Base-by-base conservation (phyloP, 2,113 vertebrate genomes). In the Bambusicola thoracicus region DNA sequence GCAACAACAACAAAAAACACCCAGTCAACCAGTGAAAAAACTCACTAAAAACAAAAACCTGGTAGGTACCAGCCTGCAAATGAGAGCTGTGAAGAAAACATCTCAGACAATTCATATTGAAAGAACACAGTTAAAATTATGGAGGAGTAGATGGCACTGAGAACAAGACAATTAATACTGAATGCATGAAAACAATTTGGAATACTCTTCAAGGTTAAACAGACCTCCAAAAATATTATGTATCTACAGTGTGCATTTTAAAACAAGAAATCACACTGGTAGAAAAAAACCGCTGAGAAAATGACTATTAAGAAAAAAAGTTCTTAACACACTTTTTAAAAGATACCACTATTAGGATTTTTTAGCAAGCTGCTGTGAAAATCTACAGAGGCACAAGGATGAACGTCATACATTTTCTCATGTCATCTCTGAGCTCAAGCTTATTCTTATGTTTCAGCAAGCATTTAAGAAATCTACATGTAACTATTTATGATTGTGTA, bases 41-140 rank as follows among this genome's bases (percentile, higher is more conserved):
- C 0, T 2, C 4, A 92, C 51, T 13, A 7, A 8, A 4, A 36
- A 48, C 32, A 46, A n/a, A 48, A n/a, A 7, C 3, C 8, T 6
- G 65, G 34, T 9, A 82, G 13, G 14, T 63, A 89, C 8, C 51
- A 53, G 8, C 32, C 24, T 68, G 38, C 53, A 87, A 65, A 11
- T 12, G 6, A 90, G 4, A 62, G 4, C 20, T 34, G 25, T 17
- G 36, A 16, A 81, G 17, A 80, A 92, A 90, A 67, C 21, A 17
- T 63, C 8, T n/a, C 89, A 2, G 20, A 75, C 66, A 29, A 89
- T 14, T 94, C 89, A 79, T 25, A 81, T 8, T 5, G 34, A 76
- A 90, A 90, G 13, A 90, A 85, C 8, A 8, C 6, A 69, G 2
- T 15, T 82, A 78, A 84, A 89, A 68, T 0, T 49, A 76, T 2